Conservation (phyloP, 1,140 invertebrate genomes). For the Cephus cinctus region DNA sequence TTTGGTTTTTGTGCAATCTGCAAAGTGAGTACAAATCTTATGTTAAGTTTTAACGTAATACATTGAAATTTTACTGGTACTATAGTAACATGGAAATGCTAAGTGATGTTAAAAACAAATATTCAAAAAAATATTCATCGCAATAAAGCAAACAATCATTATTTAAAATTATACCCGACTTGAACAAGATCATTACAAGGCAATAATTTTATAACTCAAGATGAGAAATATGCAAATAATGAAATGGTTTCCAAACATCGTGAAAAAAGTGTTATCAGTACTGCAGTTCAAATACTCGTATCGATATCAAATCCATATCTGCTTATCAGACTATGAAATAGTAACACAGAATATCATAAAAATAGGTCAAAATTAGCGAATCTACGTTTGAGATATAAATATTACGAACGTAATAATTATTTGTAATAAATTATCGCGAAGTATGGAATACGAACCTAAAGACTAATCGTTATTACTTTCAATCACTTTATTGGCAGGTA, state of each 20-base stretch:
- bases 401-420: slow-evolving; percentile 17
- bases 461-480: neutral
- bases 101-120: neutral
- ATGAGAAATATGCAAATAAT: too few relatives aligned
- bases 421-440: neutral
- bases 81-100: neutral
- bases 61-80: neutral
- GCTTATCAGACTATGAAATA: too few relatives aligned
- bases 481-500: neutral
- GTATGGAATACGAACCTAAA: neutral
- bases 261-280: too few relatives aligned
- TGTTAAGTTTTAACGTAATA: neutral
- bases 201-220: too few relatives aligned
- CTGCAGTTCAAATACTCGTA: too few relatives aligned
- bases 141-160: neutral
- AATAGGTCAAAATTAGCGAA: too few relatives aligned
- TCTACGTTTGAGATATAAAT: slow-evolving; percentile 6
- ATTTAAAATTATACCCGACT: too few relatives aligned
- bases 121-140: neutral
- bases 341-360: too few relatives aligned
- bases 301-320: too few relatives aligned
- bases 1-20: slow-evolving; percentile 12
- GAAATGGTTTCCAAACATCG: too few relatives aligned
- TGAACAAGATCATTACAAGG: too few relatives aligned
- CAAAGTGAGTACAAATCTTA: slow-evolving; percentile 10